A percentile compares a stretch with the other conserved stretches of the same genome.
These are phyloP conservation scores for Drosophila bifasciata DNA, from an alignment of 1,140 invertebrate genomes.

Conservation along the genomic window DNA sequence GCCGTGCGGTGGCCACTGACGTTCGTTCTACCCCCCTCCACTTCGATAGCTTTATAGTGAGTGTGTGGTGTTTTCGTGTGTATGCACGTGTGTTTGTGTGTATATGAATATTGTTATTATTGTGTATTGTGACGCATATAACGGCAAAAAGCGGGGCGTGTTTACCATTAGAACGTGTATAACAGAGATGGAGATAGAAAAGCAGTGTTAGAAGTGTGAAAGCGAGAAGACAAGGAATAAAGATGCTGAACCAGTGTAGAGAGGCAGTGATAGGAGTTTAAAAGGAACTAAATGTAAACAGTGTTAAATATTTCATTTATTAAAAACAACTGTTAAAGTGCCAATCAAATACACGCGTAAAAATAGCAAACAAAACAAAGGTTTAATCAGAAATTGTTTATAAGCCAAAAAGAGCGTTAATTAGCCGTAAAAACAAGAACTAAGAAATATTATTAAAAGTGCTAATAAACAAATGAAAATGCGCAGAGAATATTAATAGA, in stretches of 20 bases:
- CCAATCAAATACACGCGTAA: conserved; percentile 21
- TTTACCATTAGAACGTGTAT: conserved; percentile 38
- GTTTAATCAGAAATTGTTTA: conserved; percentile 25
- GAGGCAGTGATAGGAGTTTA: background rate
- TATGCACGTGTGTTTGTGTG: conserved; percentile 3
- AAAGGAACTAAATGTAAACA: no score
- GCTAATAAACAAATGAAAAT: conserved; percentile 21
- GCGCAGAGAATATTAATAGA: no score
- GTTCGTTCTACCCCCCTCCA: conserved; percentile 13
- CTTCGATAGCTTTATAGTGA: background rate
- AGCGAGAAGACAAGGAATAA: no score
- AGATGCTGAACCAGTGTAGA: no score
- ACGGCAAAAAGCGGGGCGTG: conserved; percentile 65
- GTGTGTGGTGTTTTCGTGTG: conserved; percentile 20
- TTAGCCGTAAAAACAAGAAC: conserved; percentile 28
- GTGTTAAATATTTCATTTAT: conserved; percentile 7
- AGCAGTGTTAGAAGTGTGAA: conserved; percentile 5
- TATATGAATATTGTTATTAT: conserved; percentile 52
- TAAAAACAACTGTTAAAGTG: conserved; percentile 13
- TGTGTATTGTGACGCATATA: conserved; percentile 58
- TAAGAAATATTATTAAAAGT: conserved; percentile 34
- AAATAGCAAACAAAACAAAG: conserved; percentile 46
- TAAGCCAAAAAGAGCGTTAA: conserved; percentile 11
- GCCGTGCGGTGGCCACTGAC: conserved; percentile 29
- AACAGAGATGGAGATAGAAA: conserved; percentile 2